Evolutionary conservation across 2,113 vertebrate genomes (phyloP), one percentile per base, ranked within the genome.

Genomic region (Oplegnathus fasciatus): DNA sequence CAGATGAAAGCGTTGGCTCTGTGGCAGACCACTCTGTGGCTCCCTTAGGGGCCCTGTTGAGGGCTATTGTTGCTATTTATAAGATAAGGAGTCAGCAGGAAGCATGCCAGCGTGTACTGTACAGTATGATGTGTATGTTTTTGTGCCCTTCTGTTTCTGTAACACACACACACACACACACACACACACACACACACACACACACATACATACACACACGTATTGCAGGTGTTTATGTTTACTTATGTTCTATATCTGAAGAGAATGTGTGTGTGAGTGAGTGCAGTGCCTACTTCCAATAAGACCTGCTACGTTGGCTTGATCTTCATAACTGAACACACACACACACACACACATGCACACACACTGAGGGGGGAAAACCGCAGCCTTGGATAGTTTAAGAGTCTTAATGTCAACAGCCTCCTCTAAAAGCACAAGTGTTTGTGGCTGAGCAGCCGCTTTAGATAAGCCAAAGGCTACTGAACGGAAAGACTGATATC

Each of bases 1-100:
- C 71, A 90, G 90, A 93, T 89, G 83, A 93, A 91, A 90, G 91
- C 26, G 20, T 44, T 83, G 86, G 80, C 82, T 86, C 76, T 44
- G 77, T 76, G 62, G 89, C 80, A 77, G 81, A 77, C 78, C 79
- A 65, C 82, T 85, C 74, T 65, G 76, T 34, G 26, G 57, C 65
- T 78, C 70, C 71, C 60, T 87, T 7, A 78, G 10, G 83, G 71
- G 79, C 69, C 85, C 83, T 46, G 80, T 66, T 32, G 54, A 92
- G 60, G 86, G 64, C 71, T 86, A 83, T 89, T 92, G 91, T 86
- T 90, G 24, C 87, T 83, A 89, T 91, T 93, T 87, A 79, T 83
- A 68, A 77, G 67, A 74, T 67, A 58, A 67, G 62, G 75, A 89
- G 73, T 90, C 86, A 88, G 84, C 86, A 84, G 75, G 48, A 84